phyloP scores from a whole-genome alignment of 1,140 invertebrate species.

The Apis cerana region DNA sequence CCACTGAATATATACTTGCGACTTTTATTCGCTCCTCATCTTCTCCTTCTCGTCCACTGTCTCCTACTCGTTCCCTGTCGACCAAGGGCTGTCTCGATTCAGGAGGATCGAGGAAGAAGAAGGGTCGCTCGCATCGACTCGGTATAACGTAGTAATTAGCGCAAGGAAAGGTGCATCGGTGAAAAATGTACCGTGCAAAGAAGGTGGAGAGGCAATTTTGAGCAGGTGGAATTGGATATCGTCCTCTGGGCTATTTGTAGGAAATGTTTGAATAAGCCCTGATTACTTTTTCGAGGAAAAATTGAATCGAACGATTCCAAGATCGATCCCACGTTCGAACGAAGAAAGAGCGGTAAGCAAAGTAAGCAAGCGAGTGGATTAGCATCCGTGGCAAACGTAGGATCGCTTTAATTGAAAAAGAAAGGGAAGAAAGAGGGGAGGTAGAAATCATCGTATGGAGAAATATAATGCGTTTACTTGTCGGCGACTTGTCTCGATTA shows the following conservation, averaged over 20 bases:
- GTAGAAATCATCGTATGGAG: too few species aligned
- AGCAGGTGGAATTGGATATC: neutral
- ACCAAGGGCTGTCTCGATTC: too few species aligned
- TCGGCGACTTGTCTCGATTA: neutral
- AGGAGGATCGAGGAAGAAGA: too few species aligned
- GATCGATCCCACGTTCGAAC: neutral
- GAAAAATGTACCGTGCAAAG: neutral
- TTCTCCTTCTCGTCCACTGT: too few species aligned
- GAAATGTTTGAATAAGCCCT: constrained; percentile 5
- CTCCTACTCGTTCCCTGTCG: too few species aligned
- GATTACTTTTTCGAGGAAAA: neutral
- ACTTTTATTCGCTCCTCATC: neutral
- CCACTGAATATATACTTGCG: neutral
- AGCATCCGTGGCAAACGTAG: too few species aligned
- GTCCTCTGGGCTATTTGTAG: constrained; percentile 14
- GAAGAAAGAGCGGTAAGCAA: too few species aligned
- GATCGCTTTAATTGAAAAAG: too few species aligned
- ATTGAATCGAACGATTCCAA: neutral
- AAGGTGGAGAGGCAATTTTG: neutral
- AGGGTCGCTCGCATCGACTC: neutral
- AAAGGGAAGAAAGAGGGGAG: too few species aligned
- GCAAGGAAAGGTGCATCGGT: neutral
- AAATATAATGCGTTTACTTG: too few species aligned
- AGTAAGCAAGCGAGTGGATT: too few species aligned
- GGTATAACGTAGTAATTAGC: neutral